These are phyloP conservation scores for Eupithecia abbreviata DNA, from an alignment of 2,888 invertebrate species.

Conservation along the genomic window DNA sequence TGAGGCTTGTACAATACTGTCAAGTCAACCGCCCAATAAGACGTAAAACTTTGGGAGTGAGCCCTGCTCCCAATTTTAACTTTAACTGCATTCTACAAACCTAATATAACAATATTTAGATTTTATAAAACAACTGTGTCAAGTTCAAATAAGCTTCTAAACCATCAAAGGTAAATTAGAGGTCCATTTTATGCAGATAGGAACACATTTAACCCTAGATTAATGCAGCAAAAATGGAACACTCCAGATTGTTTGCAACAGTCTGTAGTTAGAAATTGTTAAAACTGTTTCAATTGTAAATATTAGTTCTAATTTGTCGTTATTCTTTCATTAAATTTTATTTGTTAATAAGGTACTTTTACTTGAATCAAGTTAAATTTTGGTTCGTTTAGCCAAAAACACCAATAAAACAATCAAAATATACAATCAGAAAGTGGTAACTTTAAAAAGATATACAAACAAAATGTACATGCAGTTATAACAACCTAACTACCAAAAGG, in stretches of 20 bases:
- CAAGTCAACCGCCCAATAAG: background rate
- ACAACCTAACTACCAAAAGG: constrained; percentile 72
- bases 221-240: background rate
- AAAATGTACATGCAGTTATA: constrained; percentile 60
- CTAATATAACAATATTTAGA: background rate
- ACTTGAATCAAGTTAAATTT: background rate
- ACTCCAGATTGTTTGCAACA: background rate
- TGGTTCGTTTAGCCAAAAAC: background rate
- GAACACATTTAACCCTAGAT: background rate
- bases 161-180: background rate
- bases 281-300: background rate
- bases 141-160: background rate
- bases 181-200: background rate
- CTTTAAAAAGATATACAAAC: constrained; percentile 64
- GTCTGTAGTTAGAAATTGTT: background rate
- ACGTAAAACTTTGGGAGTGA: background rate
- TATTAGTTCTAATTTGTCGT: background rate
- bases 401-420: constrained; percentile 11
- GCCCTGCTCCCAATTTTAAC: background rate
- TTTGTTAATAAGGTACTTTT: background rate
- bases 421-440: constrained; percentile 65
- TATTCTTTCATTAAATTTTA: background rate
- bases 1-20: background rate
- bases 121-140: no score
- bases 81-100: background rate